Conservation (phyloP, 2,888 invertebrate species). For the Acronicta psi region DNA sequence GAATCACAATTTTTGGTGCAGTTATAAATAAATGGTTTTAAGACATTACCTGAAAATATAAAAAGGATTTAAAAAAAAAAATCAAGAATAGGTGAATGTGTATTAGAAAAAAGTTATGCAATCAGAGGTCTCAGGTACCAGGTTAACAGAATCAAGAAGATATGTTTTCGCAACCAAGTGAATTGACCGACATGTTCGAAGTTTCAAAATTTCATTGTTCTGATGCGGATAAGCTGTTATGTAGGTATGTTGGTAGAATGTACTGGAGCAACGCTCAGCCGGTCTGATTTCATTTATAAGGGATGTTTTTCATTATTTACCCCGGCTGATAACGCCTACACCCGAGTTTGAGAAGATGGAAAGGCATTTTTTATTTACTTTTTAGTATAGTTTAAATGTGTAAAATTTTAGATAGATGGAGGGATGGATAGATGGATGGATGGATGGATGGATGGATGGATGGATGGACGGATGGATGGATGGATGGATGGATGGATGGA, state of each 20-base stretch:
- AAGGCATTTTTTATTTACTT: conserved; percentile 43
- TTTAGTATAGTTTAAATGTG: conserved; percentile 28
- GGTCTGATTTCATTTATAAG: conserved; percentile 70
- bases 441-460: too few species aligned
- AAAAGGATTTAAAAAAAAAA: background rate
- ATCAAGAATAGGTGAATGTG: too few species aligned
- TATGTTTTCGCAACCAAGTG: background rate
- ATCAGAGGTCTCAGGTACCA: background rate
- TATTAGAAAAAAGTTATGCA: too few species aligned
- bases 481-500: too few species aligned
- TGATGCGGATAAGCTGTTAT: background rate
- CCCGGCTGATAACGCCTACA: conserved; percentile 58
- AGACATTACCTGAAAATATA: conserved; percentile 28
- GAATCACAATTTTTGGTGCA: background rate
- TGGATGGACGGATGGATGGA: too few species aligned
- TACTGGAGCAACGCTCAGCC: conserved; percentile 39
- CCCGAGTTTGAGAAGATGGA: conserved; percentile 44
- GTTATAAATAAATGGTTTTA: background rate
- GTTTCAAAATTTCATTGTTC: conserved; percentile 25
- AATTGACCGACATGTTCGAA: background rate
- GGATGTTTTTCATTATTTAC: conserved; percentile 72
- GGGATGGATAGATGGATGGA: too few species aligned
- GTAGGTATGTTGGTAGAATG: conserved; percentile 2
- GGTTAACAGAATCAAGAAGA: conserved; percentile 11
- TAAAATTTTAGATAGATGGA: too few species aligned